Evolutionary conservation across 2,113 vertebrate genomes (phyloP), one percentile per base, ranked within the genome.

Genomic region (Apteryx mantelli): DNA sequence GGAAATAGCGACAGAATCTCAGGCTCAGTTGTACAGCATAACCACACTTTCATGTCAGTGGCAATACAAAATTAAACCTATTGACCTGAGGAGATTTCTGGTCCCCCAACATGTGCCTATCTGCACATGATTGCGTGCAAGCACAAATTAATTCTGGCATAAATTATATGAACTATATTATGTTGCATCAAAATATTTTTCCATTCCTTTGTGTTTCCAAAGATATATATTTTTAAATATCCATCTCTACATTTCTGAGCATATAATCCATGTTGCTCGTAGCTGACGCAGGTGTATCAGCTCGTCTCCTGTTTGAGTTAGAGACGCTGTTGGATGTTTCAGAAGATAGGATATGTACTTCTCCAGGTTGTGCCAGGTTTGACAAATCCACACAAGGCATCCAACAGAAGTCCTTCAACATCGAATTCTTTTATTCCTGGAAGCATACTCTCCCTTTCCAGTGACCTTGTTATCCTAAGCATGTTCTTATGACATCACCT

Each of bases 401-500:
- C 70, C 75, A 82, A 64, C 44, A 34, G 36, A 76, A 48, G 13
- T 11, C 64, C 61, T 91, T 77, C 56, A 53, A 70, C 80, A 36
- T 69, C 25, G 83, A 64, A 94, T 50, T 68, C 7, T 42, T 88
- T 79, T 75, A 20, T 60, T 92, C 88, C 71, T 69, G 86, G 56
- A 38, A 21, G 14, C 32, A 34, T 80, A 85, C 85, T 97, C 94
- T 95, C 89, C 91, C 91, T 96, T 97, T 96, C 94, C 96, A 86
- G 70, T 95, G 96, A 98, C 97, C 97, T 97, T 97, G 95, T 93
- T 32, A 68, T 91, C 64, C 82, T 97, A 97, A 97, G 96, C 95
- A 6, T 79, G 96, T 96, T 96, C 97, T 98, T 95, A 89, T 95
- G 97, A 97, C 97, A 97, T 98, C 97, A 94, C 82, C 93, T 96